Evolutionary conservation across 37 sponge, comb jelly and placozoan species (phyloP).

Genomic region (Amphimedon queenslandica): DNA sequence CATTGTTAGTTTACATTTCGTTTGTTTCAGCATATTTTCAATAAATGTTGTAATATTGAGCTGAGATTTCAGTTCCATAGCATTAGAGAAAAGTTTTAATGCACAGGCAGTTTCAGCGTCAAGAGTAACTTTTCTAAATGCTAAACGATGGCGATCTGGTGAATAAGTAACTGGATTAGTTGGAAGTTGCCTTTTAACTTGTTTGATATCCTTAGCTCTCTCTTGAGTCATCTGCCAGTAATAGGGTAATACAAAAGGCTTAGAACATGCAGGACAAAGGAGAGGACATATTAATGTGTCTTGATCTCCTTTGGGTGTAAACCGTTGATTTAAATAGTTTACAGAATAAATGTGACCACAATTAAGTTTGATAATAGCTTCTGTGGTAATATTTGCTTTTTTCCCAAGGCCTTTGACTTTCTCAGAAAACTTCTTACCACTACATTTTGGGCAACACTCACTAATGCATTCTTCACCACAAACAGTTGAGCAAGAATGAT

Average conservation of each 20-base stretch:
- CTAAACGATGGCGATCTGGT: not conserved
- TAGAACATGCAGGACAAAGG: constrained; percentile 32
- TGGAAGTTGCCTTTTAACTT: not conserved
- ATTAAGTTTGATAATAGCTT: constrained; percentile 20
- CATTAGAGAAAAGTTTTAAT: not conserved
- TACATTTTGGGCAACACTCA: constrained; percentile 51
- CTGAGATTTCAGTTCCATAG: not conserved
- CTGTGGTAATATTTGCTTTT: not conserved
- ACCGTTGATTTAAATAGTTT: constrained; percentile 18
- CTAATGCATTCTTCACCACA: constrained; percentile 74
- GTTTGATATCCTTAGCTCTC: not conserved
- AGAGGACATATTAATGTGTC: constrained; percentile 12
- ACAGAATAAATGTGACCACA: constrained; percentile 52
- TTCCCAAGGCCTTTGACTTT: not conserved
- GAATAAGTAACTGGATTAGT: not conserved
- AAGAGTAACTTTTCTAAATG: not conserved
- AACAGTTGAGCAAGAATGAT: constrained; percentile 60
- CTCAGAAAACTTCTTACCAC: constrained; percentile 18
- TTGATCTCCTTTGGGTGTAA: not conserved
- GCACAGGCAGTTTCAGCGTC: not conserved
- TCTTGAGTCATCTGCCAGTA: not conserved
- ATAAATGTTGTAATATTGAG: not conserved
- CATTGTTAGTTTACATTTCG: constrained; percentile 6
- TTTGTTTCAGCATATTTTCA: not conserved
- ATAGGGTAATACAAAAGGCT: not conserved